A percentile compares a stretch with the other conserved stretches of the same genome.
Conservation (phyloP, 2,888 invertebrate species). For the Orchesellides sinensis region DNA sequence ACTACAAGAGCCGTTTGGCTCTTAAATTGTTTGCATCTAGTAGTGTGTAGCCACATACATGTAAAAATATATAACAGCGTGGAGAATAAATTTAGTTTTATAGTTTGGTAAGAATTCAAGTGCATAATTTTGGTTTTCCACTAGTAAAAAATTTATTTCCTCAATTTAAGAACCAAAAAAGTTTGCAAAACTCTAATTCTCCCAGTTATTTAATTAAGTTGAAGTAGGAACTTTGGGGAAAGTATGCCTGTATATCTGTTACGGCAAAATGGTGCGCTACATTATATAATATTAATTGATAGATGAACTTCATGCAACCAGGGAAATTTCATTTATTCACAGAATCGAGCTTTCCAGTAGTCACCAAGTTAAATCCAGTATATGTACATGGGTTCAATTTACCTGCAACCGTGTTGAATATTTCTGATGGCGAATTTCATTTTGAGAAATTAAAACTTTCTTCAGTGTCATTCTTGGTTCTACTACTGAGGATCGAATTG, state of each 20-base stretch:
- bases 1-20: not conserved
- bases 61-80: not conserved
- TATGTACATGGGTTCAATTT: too few species aligned
- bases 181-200: constrained; percentile 52
- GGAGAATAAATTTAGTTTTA: too few species aligned
- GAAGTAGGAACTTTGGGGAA: constrained; percentile 7
- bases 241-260: not conserved
- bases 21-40: constrained; percentile 14
- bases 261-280: not conserved
- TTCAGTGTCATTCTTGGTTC: too few species aligned
- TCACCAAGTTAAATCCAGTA: too few species aligned
- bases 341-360: too few species aligned
- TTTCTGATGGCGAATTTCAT: too few species aligned
- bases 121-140: not conserved
- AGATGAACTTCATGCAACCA: constrained; percentile 37
- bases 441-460: too few species aligned
- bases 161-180: constrained; percentile 32
- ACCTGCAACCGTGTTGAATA: too few species aligned
- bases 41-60: not conserved
- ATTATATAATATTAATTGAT: not conserved
- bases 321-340: constrained; percentile 46
- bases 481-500: too few species aligned
- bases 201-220: constrained; percentile 54
- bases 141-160: constrained; percentile 28
- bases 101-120: too few species aligned